These are phyloP conservation scores for Boleophthalmus pectinirostris DNA, from an alignment of 2,113 vertebrate genomes.

Conservation along the genomic window DNA sequence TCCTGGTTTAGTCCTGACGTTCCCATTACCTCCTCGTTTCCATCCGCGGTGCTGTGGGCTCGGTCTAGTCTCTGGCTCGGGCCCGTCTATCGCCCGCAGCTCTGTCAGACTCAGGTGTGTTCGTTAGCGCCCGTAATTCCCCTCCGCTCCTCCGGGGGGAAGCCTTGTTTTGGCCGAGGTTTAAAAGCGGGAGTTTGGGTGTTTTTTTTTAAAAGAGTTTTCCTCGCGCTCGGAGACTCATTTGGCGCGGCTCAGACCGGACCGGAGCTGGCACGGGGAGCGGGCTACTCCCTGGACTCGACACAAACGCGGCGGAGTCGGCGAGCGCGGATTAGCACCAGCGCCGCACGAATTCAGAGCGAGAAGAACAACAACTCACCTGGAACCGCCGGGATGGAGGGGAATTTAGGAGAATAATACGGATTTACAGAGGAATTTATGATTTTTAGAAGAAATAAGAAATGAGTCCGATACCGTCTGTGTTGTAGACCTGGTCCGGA, in stretches of 20 bases:
- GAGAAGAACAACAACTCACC: not conserved
- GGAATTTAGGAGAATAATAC: not conserved
- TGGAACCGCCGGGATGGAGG: not conserved
- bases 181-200: constrained; percentile 1
- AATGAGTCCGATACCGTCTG: not conserved
- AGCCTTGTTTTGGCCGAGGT: constrained; percentile 5
- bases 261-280: not conserved
- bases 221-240: not conserved
- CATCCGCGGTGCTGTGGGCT: not conserved
- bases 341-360: not conserved
- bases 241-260: not conserved
- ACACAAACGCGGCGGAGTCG: not conserved
- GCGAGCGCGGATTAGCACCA: not conserved
- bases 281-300: constrained; percentile 1
- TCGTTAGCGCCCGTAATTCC: constrained; percentile 1
- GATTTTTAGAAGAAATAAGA: not conserved
- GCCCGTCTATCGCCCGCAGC: not conserved
- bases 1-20: not conserved
- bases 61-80: not conserved
- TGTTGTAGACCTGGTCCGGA: not conserved
- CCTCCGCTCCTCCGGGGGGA: not conserved
- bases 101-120: not conserved
- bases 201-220: not conserved
- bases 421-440: not conserved
- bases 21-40: not conserved